Evolutionary conservation across 1,140 invertebrate genomes (phyloP).

Genomic region (Megalonaias nervosa): DNA sequence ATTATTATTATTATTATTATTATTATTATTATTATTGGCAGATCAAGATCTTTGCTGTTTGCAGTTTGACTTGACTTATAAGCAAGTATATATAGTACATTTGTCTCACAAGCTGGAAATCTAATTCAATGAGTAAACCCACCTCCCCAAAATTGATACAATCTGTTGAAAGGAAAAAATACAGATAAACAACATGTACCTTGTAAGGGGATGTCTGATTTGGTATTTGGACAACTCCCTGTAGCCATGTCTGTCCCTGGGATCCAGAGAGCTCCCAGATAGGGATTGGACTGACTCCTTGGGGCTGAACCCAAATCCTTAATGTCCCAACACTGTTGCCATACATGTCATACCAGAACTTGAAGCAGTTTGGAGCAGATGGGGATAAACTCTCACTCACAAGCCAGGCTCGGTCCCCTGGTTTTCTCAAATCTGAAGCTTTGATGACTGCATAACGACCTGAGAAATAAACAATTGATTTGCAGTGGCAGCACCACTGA

Average conservation of each 20-base stretch:
- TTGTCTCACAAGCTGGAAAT: too few species aligned
- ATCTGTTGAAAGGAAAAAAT: background rate
- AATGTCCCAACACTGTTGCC: slow-evolving; percentile 50
- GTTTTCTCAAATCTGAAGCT: slow-evolving; percentile 31
- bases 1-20: too few species aligned
- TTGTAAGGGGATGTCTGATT: slow-evolving; percentile 41
- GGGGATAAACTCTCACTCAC: slow-evolving; percentile 49
- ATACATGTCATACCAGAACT: slow-evolving; percentile 67
- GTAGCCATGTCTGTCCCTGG: slow-evolving; percentile 42
- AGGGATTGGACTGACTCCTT: slow-evolving; percentile 43
- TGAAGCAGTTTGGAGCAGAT: slow-evolving; percentile 40
- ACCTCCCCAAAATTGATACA: background rate
- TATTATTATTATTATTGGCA: too few species aligned
- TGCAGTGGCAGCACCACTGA: too few species aligned
- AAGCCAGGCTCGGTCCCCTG: slow-evolving; percentile 46
- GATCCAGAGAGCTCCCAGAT: slow-evolving; percentile 52
- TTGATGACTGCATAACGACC: slow-evolving; percentile 64
- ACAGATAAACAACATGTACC: slow-evolving; percentile 36
- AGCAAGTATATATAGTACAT: too few species aligned
- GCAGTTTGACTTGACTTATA: too few species aligned
- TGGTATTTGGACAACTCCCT: slow-evolving; percentile 46
- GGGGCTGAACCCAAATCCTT: slow-evolving; percentile 42
- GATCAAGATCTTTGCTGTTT: too few species aligned
- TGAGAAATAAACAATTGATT: slow-evolving; percentile 16
- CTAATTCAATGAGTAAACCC: too few species aligned